These are phyloP conservation scores for Vultur gryphus DNA, from an alignment of 2,797 vertebrate genomes.

Conservation along the genomic window DNA sequence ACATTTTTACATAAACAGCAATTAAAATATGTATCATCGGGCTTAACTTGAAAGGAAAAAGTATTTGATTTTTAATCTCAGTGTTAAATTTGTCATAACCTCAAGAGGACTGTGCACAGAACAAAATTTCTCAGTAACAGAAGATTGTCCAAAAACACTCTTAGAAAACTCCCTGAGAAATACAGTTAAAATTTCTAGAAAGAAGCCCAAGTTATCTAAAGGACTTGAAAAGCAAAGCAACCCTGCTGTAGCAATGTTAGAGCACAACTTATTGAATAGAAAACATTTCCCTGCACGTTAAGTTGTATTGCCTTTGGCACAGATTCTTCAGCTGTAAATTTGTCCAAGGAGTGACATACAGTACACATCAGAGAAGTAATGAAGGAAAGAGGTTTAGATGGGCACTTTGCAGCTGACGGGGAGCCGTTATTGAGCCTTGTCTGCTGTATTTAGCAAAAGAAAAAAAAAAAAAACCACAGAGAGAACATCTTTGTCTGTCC, in stretches of 20 bases:
- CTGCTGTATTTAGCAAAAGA: neutral
- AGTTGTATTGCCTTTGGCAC: slow-evolving; percentile 53
- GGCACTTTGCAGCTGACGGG: slow-evolving; percentile 5
- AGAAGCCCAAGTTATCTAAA: neutral
- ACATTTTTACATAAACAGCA: neutral
- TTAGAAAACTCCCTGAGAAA: neutral
- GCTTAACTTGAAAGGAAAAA: neutral
- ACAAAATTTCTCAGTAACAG: neutral
- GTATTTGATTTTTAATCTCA: neutral
- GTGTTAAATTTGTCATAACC: neutral
- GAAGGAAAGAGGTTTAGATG: slow-evolving; percentile 11
- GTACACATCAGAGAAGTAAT: slow-evolving; percentile 52
- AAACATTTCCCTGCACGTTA: slow-evolving; percentile 36
- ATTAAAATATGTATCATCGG: slow-evolving; percentile 1
- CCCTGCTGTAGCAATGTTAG: neutral
- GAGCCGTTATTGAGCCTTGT: neutral
- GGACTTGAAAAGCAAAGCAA: slow-evolving; percentile 30
- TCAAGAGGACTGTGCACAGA: neutral
- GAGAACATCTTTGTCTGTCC: slow-evolving; percentile 17
- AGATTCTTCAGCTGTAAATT: slow-evolving; percentile 56
- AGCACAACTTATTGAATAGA: slow-evolving; percentile 46
- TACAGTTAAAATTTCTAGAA: slow-evolving; percentile 17
- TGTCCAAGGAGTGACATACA: slow-evolving; percentile 51
- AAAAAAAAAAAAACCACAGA: neutral
- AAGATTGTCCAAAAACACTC: neutral